A percentile compares a stretch with the other conserved stretches of the same genome.
phyloP scores from a whole-genome alignment of 30 jellyfish, hydroid and myxozoan species.

The Cassiopea xamachana region DNA sequence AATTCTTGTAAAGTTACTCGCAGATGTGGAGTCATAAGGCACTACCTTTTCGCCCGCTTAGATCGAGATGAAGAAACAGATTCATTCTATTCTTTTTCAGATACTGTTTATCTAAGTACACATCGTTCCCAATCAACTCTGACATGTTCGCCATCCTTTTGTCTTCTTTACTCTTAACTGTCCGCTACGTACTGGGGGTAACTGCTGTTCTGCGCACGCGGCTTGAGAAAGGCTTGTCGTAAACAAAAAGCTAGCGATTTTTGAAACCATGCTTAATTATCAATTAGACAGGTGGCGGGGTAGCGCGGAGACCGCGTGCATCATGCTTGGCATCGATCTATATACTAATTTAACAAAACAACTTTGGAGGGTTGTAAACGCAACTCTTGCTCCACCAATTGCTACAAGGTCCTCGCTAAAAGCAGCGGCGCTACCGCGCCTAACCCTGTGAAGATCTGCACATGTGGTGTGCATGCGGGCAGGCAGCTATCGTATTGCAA shows the following conservation, averaged over 20 bases:
- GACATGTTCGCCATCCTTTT: background rate
- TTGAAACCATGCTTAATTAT: slow-evolving; percentile 48
- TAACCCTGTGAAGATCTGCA: background rate
- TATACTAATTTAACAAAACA: background rate
- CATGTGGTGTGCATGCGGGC: background rate
- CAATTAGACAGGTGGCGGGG: slow-evolving; percentile 64
- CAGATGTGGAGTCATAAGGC: background rate
- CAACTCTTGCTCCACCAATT: background rate
- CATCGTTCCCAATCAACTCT: background rate
- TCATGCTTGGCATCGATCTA: slow-evolving; percentile 40
- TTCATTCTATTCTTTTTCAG: background rate
- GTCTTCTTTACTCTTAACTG: background rate
- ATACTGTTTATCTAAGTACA: background rate
- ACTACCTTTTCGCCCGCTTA: background rate
- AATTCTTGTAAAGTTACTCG: background rate
- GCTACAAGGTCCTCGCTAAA: background rate
- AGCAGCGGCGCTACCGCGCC: background rate
- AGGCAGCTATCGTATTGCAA: background rate
- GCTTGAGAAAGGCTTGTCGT: slow-evolving; percentile 52
- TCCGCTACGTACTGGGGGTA: slow-evolving; percentile 13
- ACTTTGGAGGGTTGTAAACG: background rate
- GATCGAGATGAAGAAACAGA: slow-evolving; percentile 13
- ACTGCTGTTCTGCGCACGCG: slow-evolving; percentile 34
- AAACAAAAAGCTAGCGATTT: slow-evolving; percentile 63
- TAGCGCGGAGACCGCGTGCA: slow-evolving; percentile 60